These are phyloP conservation scores for Phyllotreta cruciferae DNA, from an alignment of 2,888 invertebrate genomes.

Conservation along the genomic window DNA sequence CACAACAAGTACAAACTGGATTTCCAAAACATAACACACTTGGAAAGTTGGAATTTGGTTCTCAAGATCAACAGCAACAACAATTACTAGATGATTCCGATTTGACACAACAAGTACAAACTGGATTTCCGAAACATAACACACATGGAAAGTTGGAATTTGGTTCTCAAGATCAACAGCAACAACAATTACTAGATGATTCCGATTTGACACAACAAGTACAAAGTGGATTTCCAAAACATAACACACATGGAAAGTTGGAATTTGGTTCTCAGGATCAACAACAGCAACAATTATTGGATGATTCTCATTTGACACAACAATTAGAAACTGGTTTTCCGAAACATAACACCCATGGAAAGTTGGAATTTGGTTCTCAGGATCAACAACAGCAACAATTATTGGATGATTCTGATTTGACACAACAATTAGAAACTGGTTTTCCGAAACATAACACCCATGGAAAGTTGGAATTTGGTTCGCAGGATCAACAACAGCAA, in stretches of 20 bases:
- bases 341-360: constrained; percentile 16
- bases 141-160: constrained; percentile 35
- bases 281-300: constrained; percentile 22
- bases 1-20: constrained; percentile 35
- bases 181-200: constrained; percentile 21
- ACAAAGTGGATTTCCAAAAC: constrained; percentile 19
- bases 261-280: not conserved
- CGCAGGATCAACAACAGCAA: too few species aligned
- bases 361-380: not conserved
- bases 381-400: constrained; percentile 15
- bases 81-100: constrained; percentile 17
- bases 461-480: too few species aligned
- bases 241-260: constrained; percentile 5
- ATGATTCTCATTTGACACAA: constrained; percentile 35
- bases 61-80: constrained; percentile 20
- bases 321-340: constrained; percentile 37
- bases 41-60: constrained; percentile 32
- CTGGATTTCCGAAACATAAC: constrained; percentile 5
- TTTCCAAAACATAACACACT: constrained; percentile 16
- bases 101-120: constrained; percentile 23
- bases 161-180: constrained; percentile 1
- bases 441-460: too few species aligned
- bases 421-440: too few species aligned
- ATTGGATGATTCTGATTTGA: constrained; percentile 3
- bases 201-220: constrained; percentile 34